Evolutionary conservation across 2,797 vertebrate genomes (phyloP).

Genomic region (Halcyon smyrnensis): DNA sequence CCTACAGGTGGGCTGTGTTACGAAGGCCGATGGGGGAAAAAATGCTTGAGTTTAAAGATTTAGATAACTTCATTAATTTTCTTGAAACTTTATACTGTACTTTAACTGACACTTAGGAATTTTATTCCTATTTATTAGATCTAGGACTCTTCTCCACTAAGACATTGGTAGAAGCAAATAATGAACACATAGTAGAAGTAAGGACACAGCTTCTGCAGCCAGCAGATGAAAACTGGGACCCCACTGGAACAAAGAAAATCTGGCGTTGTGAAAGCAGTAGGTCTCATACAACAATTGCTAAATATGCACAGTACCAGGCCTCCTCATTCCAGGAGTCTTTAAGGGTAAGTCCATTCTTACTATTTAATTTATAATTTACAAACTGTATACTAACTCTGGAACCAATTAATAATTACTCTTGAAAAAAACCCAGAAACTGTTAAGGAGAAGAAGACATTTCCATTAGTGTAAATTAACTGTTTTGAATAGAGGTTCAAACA

Average conservation of each 20-base stretch:
- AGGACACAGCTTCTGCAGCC: conserved; percentile 95
- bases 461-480: not conserved
- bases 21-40: not conserved
- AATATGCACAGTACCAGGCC: conserved; percentile 98
- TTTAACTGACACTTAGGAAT: not conserved
- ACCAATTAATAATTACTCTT: not conserved
- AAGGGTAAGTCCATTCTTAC: conserved; percentile 82
- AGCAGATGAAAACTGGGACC: conserved; percentile 98
- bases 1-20: not conserved
- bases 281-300: conserved; percentile 96
- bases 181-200: conserved; percentile 97
- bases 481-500: not conserved
- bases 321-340: conserved; percentile 98
- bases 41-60: not conserved
- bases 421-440: not conserved
- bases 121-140: conserved; percentile 77
- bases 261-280: conserved; percentile 98
- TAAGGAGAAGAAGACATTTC: not conserved
- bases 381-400: not conserved
- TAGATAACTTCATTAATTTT: not conserved
- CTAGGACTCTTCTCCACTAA: conserved; percentile 98
- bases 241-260: conserved; percentile 92
- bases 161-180: conserved; percentile 97
- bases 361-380: not conserved
- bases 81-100: not conserved